A percentile compares a stretch with the other conserved stretches of the same genome.
Evolutionary conservation across 92 coral and sea anemone species (phyloP).

Genomic region (Actinernus sp.): DNA sequence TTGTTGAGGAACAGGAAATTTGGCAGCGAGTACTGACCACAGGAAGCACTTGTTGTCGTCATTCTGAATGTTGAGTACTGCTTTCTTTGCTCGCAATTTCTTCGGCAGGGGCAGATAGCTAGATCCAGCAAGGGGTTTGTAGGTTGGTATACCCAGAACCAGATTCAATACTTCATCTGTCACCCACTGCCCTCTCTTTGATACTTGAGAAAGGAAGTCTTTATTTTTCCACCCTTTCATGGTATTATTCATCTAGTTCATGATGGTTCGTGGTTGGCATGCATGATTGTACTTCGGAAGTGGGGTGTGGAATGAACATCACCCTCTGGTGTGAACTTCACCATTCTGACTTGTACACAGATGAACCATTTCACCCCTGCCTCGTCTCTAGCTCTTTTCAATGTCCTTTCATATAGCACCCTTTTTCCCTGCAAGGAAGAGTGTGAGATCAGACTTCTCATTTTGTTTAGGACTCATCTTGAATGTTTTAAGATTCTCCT

Average conservation of each 20-base stretch:
- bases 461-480: conserved; percentile 21
- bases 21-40: conserved; percentile 10
- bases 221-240: too few relatives aligned
- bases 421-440: conserved; percentile 21
- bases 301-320: conserved; percentile 32
- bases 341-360: background rate
- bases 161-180: conserved; percentile 28
- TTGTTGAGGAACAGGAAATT: background rate
- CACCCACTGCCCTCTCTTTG: conserved; percentile 21
- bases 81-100: conserved; percentile 41
- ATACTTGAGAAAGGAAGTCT: conserved; percentile 8
- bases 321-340: conserved; percentile 4
- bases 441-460: conserved; percentile 21
- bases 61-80: conserved; percentile 48
- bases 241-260: conserved; percentile 17
- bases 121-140: conserved; percentile 47
- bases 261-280: conserved; percentile 4
- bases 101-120: conserved; percentile 51
- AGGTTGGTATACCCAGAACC: conserved; percentile 18
- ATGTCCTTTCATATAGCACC: background rate
- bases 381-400: background rate
- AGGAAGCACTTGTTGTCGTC: conserved; percentile 16
- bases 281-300: conserved; percentile 32
- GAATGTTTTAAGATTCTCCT: conserved; percentile 12
- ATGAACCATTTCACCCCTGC: conserved; percentile 2